Conservation (phyloP, 2,888 invertebrate species). For the Zhengitettix transpicula region DNA sequence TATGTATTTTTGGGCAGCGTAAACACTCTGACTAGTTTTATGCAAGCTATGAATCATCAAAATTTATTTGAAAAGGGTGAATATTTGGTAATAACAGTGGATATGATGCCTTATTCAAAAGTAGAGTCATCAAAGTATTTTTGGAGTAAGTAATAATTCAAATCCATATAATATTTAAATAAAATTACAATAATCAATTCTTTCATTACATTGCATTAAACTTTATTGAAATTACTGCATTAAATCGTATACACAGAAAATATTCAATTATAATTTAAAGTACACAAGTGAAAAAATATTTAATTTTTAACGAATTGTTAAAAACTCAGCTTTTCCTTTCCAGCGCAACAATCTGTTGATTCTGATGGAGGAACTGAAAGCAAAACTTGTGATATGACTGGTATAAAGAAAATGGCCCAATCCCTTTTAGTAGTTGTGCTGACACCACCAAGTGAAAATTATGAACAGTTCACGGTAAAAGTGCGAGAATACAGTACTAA, state of each 20-base stretch:
- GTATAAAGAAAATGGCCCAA: slow-evolving; percentile 44
- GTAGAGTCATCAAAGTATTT: slow-evolving; percentile 62
- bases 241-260: too few relatives aligned
- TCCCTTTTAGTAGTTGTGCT: slow-evolving; percentile 80
- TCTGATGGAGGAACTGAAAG: background rate
- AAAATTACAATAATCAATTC: background rate
- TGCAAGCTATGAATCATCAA: slow-evolving; percentile 78
- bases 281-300: background rate
- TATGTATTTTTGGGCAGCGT: slow-evolving; percentile 85
- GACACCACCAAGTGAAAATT: slow-evolving; percentile 56
- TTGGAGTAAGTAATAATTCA: slow-evolving; percentile 44
- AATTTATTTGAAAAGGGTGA: slow-evolving; percentile 80
- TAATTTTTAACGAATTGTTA: background rate
- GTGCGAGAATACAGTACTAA: slow-evolving; percentile 63
- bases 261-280: background rate
- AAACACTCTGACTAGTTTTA: slow-evolving; percentile 74
- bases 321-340: background rate
- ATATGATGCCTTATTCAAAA: slow-evolving; percentile 71
- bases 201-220: too few relatives aligned
- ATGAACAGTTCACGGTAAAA: slow-evolving; percentile 58
- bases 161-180: background rate
- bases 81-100: slow-evolving; percentile 89
- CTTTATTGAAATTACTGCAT: too few relatives aligned
- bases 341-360: background rate
- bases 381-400: background rate